These are phyloP conservation scores for Oreonectes daqikongensis DNA, from an alignment of 2,797 vertebrate genomes.

Conservation along the genomic window DNA sequence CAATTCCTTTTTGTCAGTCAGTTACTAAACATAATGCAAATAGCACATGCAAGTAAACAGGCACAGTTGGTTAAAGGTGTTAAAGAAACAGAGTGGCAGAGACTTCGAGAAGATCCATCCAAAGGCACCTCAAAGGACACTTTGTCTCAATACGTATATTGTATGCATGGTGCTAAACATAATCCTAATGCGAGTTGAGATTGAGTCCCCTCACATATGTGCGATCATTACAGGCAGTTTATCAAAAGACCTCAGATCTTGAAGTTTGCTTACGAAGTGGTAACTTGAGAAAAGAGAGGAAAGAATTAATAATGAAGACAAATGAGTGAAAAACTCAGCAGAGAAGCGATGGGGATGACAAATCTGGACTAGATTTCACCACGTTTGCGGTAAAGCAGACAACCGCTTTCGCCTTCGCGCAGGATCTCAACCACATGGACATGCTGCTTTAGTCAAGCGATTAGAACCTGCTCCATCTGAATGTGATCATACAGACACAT, in stretches of 20 bases:
- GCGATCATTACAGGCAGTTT: constrained; percentile 11
- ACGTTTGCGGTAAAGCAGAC: constrained; percentile 22
- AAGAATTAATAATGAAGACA: constrained; percentile 47
- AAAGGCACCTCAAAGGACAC: not conserved
- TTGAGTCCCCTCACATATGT: constrained; percentile 12
- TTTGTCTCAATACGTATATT: not conserved
- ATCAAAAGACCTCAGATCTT: not conserved
- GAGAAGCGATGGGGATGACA: constrained; percentile 23
- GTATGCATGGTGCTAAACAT: not conserved
- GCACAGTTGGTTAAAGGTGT: not conserved
- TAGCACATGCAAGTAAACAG: not conserved
- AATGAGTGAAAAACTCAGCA: not conserved
- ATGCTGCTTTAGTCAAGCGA: constrained; percentile 64
- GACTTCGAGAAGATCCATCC: not conserved
- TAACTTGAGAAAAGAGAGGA: constrained; percentile 39
- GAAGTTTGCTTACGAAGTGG: constrained; percentile 18
- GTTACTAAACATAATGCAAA: not conserved
- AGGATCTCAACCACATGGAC: constrained; percentile 63
- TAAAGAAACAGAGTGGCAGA: not conserved
- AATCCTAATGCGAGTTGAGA: not conserved
- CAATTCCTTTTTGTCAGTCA: no score
- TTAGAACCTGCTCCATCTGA: constrained; percentile 45
- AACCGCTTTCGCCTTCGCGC: constrained; percentile 50
- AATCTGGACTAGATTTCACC: constrained; percentile 32
- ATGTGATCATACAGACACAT: constrained; percentile 19